A percentile compares a stretch with the other conserved stretches of the same genome.
Conservation (phyloP, 2,888 invertebrate genomes). For the Arge pagana region DNA sequence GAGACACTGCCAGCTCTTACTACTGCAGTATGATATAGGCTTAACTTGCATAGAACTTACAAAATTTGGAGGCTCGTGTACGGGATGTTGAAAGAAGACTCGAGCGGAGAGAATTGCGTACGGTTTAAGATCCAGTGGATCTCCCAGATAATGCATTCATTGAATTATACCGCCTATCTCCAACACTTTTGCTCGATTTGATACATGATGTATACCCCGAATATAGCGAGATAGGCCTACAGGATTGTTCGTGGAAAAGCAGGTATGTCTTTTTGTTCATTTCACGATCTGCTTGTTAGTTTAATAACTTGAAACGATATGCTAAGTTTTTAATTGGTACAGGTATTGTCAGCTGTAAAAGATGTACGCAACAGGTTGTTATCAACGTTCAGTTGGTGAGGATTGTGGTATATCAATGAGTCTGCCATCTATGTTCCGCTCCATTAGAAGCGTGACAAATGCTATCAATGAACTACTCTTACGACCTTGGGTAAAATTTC, state of each 20-base stretch:
- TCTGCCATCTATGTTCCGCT: conserved; percentile 16
- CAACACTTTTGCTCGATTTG: not conserved
- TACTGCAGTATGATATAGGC: not conserved
- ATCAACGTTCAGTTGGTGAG: conserved; percentile 27
- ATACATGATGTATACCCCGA: not conserved
- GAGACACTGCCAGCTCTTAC: too few species aligned
- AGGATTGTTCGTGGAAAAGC: conserved; percentile 5
- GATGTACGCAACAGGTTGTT: conserved; percentile 27
- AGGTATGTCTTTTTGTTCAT: not conserved
- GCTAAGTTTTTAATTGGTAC: not conserved
- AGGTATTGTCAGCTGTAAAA: not conserved
- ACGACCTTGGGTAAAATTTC: conserved; percentile 12
- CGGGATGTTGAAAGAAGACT: not conserved
- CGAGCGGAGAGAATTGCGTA: not conserved
- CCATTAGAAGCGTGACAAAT: too few species aligned
- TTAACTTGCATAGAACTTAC: not conserved
- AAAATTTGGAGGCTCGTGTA: not conserved
- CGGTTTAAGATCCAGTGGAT: not conserved
- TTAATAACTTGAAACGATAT: not conserved
- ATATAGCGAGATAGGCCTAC: not conserved
- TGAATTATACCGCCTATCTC: not conserved
- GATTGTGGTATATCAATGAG: conserved; percentile 23
- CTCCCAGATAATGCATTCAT: not conserved
- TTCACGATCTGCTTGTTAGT: not conserved
- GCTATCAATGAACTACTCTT: conserved; percentile 10